A percentile compares a stretch with the other conserved stretches of the same genome.
These are phyloP conservation scores for Clusia tigrina DNA, from an alignment of 2,888 invertebrate species.

Conservation along the genomic window DNA sequence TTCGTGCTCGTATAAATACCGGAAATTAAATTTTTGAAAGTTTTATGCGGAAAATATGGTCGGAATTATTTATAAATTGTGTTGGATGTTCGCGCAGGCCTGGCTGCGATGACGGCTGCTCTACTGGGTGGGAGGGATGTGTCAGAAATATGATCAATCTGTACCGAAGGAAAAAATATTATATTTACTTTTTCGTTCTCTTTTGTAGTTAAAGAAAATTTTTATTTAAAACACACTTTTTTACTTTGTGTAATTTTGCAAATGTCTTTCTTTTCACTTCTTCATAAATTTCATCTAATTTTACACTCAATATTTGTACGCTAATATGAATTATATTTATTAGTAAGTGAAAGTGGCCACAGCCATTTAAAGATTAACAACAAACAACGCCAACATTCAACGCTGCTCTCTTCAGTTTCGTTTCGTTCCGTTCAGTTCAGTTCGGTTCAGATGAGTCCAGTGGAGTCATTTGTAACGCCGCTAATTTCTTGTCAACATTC, in stretches of 20 bases:
- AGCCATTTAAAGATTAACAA: not conserved
- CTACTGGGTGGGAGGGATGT: not conserved
- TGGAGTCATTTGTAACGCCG: too few species aligned
- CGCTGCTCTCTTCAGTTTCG: too few species aligned
- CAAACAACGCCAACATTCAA: not conserved
- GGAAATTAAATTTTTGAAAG: not conserved
- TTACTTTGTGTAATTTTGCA: not conserved
- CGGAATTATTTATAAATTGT: not conserved
- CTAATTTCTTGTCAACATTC: not conserved
- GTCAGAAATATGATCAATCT: not conserved
- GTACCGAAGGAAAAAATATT: not conserved
- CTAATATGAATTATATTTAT: not conserved
- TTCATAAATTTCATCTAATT: not conserved
- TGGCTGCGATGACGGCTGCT: too few species aligned
- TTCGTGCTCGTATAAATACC: slow-evolving; percentile 1
- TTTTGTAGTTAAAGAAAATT: not conserved
- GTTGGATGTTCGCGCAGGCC: not conserved
- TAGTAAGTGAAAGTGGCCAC: slow-evolving; percentile 3
- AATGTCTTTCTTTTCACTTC: not conserved
- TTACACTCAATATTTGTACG: not conserved
- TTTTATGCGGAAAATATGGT: not conserved
- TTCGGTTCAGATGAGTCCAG: too few species aligned
- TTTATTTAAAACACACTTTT: too few species aligned
- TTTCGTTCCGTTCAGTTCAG: too few species aligned
- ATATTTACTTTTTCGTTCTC: not conserved